phyloP scores from a whole-genome alignment of 2,797 vertebrate species.

The Rhynchonycteris naso region DNA sequence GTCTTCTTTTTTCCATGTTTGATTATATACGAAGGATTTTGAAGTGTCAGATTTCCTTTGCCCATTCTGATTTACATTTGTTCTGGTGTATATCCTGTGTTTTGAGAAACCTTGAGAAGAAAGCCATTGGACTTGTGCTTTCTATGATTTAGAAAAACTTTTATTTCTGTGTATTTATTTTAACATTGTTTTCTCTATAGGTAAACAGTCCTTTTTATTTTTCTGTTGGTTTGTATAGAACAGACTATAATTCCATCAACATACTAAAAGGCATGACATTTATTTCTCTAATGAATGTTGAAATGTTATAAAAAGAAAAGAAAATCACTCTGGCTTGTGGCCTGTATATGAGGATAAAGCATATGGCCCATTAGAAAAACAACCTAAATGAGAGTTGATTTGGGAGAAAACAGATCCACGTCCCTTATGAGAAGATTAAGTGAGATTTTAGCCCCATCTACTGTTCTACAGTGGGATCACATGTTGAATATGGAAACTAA shows the following conservation, averaged over 20 bases:
- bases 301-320: neutral
- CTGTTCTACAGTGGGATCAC: neutral
- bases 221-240: constrained; percentile 11
- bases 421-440: neutral
- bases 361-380: neutral
- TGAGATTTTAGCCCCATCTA: constrained; percentile 56
- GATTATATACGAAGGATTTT: neutral
- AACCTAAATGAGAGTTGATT: neutral
- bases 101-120: neutral
- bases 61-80: neutral
- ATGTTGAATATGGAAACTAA: neutral
- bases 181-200: neutral
- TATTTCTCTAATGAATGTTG: constrained; percentile 27
- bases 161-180: neutral
- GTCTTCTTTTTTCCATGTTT: neutral
- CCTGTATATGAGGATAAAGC: neutral
- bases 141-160: neutral
- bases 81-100: neutral
- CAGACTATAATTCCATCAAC: neutral
- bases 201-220: neutral
- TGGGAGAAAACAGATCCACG: neutral
- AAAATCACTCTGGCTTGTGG: neutral
- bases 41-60: constrained; percentile 27
- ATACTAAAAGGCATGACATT: neutral
- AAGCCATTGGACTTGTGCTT: neutral